Evolutionary conservation across 1,140 invertebrate genomes (phyloP), one percentile per base, ranked within the genome.

Genomic region (Proctacanthus coquilletti): DNA sequence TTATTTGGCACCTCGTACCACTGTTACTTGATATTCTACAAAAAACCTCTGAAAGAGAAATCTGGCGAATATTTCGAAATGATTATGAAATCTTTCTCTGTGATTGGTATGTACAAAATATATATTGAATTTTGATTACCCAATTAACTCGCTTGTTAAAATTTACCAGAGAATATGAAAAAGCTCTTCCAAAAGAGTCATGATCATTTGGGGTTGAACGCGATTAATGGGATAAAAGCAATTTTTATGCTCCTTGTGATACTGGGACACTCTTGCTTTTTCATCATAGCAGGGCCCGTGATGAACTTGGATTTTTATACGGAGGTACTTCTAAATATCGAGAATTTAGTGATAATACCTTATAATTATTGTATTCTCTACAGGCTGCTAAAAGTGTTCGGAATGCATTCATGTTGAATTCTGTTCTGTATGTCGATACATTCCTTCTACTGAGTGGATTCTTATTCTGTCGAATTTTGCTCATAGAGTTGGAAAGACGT

Each of bases 381-480:
- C n/a, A n/a, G n/a, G n/a, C n/a, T n/a, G n/a, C n/a, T n/a, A n/a
- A 50, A 45, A 38, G 51, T 54, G 42, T 46, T 56, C 18, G 51
- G 60, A 48, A 60, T 63, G 40, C 60, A 65, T 65, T 74, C 36
- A 68, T 77, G 48, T 45, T 73, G 29, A 77, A 74, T 52, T 74
- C 70, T 45, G 62, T 72, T 2, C 52, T 79, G 3, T 53, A 77
- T 13, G 76, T 77, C 5, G 76, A 79, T 46, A 74, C 70, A 11
- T 79, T 77, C 54, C 54, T 79, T 19, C 60, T 77, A 38, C 47
- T 79, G 11, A 73, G 74, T 49, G 74, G 73, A 10, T 77, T 78
- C 47, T 61, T 78, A 15, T 70, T 77, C 47, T 64, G 68, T 46
- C 65, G 71, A 41, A 63, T 76, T 23, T 48, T 78, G 4, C 55